These are phyloP conservation scores for Caenorhabditis sp. DNA, from an alignment of 2,888 invertebrate genomes.

Conservation along the genomic window DNA sequence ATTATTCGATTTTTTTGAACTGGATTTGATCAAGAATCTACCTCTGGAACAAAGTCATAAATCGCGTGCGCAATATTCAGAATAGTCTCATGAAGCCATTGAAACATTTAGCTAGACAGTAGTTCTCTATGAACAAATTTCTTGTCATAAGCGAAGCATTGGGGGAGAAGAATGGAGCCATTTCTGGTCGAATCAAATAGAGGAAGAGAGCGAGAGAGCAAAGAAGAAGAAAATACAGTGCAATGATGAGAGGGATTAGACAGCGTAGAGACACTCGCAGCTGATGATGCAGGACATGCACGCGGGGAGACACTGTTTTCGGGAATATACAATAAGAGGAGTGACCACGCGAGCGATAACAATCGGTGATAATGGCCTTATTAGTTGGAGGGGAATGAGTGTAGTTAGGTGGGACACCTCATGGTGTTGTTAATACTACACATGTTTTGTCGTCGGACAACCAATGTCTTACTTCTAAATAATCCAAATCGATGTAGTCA, in stretches of 20 bases:
- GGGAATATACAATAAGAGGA: constrained; percentile 15
- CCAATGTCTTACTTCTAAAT: constrained; percentile 76
- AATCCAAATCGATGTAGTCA: constrained; percentile 82
- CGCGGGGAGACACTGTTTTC: constrained; percentile 19
- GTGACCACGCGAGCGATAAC: background rate
- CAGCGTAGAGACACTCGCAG: constrained; percentile 39
- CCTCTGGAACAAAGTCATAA: constrained; percentile 49
- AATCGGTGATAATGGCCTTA: constrained; percentile 14
- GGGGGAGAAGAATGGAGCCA: constrained; percentile 42
- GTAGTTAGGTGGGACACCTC: background rate
- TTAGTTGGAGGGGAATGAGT: background rate
- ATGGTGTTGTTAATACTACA: too few relatives aligned
- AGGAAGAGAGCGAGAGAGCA: constrained; percentile 26
- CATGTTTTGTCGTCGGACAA: background rate
- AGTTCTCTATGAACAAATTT: background rate
- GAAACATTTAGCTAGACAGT: constrained; percentile 45
- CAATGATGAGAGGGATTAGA: constrained; percentile 20
- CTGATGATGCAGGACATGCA: constrained; percentile 51
- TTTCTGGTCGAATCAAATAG: constrained; percentile 55
- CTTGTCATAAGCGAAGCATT: constrained; percentile 28
- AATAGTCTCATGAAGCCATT: constrained; percentile 45
- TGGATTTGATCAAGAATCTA: background rate
- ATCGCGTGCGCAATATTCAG: constrained; percentile 7
- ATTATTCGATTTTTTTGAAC: too few relatives aligned
- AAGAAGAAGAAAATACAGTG: constrained; percentile 42